Percentiles rank a stretch among this genome's conserved stretches.
phyloP scores from a whole-genome alignment of 2,888 invertebrate genomes.

The Lasioglossum morio region DNA sequence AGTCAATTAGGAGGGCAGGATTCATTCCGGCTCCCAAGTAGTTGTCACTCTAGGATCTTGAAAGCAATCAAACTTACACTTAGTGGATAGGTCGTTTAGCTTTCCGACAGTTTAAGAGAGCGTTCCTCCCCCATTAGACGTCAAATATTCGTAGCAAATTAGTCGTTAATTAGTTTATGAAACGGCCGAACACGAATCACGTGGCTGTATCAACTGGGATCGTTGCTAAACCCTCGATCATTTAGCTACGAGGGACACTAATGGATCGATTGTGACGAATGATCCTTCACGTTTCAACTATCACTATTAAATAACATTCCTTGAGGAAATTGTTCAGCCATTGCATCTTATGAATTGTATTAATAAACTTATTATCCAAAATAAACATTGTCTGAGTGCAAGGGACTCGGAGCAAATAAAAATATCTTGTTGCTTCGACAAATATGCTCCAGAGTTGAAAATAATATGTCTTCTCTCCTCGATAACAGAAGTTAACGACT shows the following conservation, averaged over 20 bases:
- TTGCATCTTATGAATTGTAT: too few species aligned
- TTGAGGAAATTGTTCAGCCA: too few species aligned
- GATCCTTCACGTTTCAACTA: background rate
- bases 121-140: background rate
- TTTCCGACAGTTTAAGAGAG: background rate
- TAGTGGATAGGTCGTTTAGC: background rate
- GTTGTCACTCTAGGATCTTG: constrained; percentile 16
- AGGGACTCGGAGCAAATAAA: too few species aligned
- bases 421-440: too few species aligned
- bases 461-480: too few species aligned
- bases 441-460: too few species aligned
- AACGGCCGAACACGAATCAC: background rate
- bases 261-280: background rate
- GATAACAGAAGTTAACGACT: too few species aligned
- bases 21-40: background rate
- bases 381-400: too few species aligned
- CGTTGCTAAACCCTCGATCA: background rate
- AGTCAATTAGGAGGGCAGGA: constrained; percentile 12
- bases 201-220: background rate
- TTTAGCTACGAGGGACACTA: background rate
- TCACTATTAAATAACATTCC: background rate
- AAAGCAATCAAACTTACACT: constrained; percentile 8
- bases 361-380: too few species aligned
- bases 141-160: background rate
- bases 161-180: background rate